Evolutionary conservation across 2,888 invertebrate genomes (phyloP).

Genomic region (Parapristionchus giblindavisi): DNA sequence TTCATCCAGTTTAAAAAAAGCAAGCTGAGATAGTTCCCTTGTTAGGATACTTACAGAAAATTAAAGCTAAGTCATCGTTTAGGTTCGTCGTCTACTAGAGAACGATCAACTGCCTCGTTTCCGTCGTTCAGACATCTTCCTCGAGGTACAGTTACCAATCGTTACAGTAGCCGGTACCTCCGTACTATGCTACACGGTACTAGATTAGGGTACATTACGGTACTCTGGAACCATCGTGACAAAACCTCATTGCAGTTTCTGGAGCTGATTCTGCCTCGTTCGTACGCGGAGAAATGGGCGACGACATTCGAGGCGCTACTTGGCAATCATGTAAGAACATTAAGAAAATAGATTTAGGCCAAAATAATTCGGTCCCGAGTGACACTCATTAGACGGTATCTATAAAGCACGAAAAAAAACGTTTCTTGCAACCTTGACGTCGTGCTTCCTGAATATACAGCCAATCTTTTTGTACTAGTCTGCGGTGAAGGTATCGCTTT

Average conservation of each 20-base stretch:
- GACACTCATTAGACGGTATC: too few species aligned
- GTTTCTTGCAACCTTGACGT: too few species aligned
- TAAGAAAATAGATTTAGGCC: too few species aligned
- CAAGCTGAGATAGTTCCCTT: too few species aligned
- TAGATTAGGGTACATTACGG: too few species aligned
- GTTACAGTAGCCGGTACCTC: background rate
- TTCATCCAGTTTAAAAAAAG: too few species aligned
- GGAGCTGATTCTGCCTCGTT: slow-evolving; percentile 62
- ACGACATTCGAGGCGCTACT: slow-evolving; percentile 65
- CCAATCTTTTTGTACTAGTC: too few species aligned
- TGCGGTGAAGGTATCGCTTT: too few species aligned
- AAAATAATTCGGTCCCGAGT: too few species aligned
- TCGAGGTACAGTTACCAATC: slow-evolving; percentile 29
- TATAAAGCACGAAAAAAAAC: too few species aligned
- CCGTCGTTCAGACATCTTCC: slow-evolving; percentile 64
- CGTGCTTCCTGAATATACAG: too few species aligned
- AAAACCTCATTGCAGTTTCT: slow-evolving; percentile 41
- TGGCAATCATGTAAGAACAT: slow-evolving; percentile 63
- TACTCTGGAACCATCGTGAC: background rate
- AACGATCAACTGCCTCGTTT: slow-evolving; percentile 69
- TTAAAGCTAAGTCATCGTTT: background rate
- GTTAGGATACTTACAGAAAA: background rate
- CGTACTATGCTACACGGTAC: too few species aligned
- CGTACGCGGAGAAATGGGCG: slow-evolving; percentile 67
- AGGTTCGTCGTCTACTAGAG: slow-evolving; percentile 64